Conservation (phyloP, 2,113 vertebrate species). For the Sakesphorus luctuosus region DNA sequence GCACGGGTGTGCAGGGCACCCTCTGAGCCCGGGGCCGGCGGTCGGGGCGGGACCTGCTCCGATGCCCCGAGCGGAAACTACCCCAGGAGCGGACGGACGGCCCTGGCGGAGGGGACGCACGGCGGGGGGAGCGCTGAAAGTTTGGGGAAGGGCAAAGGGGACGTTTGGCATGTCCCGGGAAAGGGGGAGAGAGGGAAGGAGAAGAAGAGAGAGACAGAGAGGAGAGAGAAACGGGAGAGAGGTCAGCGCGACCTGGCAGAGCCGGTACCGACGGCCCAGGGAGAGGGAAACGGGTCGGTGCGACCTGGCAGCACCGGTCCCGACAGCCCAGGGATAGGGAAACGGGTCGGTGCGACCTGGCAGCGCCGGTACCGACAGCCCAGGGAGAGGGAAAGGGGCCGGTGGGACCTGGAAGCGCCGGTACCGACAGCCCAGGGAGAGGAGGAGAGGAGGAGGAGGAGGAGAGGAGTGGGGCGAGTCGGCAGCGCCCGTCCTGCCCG, state of each 20-base stretch:
- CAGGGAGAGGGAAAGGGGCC: no score
- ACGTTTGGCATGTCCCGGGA: neutral
- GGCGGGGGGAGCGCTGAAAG: neutral
- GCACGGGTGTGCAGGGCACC: neutral
- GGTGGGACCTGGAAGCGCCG: no score
- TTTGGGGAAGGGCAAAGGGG: neutral
- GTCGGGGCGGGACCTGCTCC: fast-evolving
- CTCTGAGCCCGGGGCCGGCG: neutral
- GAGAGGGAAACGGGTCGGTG: neutral
- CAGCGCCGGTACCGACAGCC: no score
- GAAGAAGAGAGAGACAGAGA: neutral
- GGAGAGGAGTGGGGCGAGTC: neutral
- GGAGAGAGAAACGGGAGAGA: neutral
- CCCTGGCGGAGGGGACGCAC: fast-evolving
- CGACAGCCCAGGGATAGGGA: neutral
- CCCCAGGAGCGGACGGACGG: fast-evolving
- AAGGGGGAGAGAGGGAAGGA: neutral
- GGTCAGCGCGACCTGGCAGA: neutral
- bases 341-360: no score
- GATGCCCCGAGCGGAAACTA: neutral
- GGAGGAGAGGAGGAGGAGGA: no score
- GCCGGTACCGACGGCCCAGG: neutral
- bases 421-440: no score
- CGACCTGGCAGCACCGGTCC: neutral
- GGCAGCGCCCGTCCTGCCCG: neutral